Evolutionary conservation across 1,140 invertebrate species (phyloP), one percentile per base, ranked within the genome.

Genomic region (Drosophila mayri): DNA sequence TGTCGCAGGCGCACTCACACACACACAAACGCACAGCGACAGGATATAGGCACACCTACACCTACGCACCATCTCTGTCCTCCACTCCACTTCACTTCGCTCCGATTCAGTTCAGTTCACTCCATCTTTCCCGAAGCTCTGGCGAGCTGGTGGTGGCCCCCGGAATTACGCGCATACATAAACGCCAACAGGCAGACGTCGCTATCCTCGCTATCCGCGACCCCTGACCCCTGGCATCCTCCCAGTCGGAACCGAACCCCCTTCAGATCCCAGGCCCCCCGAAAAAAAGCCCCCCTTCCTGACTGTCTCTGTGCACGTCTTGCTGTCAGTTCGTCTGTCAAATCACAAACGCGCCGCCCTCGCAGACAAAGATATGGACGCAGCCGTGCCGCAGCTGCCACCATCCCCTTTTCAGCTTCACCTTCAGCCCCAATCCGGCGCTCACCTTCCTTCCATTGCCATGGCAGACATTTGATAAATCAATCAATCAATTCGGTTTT

Each of bases 321-420:
- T 87, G 76, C 79, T 87, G 83, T 87, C 84, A 87, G 84, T 88
- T 84, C 83, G 84, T 87, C 84, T 87, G 84, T 87, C 84, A 87
- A 87, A 88, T 88, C 84, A 84, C 84, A 87, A 87, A 88, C 84
- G 73, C 84, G 80, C 59, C 76, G 80, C 72, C 77, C 61, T 79
- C 65, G 61, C 58, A 78, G 79, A 49, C 64, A 79, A 59, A 79
- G 67, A 79, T 78, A 73, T 72, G 60, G 47, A 72, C 76, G 70
- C 47, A 52, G 60, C 41, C 66, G 32, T 54, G 46, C 71, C 30
- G 57, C 60, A 52, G 66, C 55, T 62, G 78, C 59, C 71, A 40
- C 61, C 61, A 40, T 20, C 57, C 37, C 16, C 46, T 35, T 22
- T 38, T 28, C 12, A 8, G 30, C 32, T 9, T 22, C 20, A n/a